Conservation (phyloP, 2,888 invertebrate species). For the Drosophila parthenogenetica region DNA sequence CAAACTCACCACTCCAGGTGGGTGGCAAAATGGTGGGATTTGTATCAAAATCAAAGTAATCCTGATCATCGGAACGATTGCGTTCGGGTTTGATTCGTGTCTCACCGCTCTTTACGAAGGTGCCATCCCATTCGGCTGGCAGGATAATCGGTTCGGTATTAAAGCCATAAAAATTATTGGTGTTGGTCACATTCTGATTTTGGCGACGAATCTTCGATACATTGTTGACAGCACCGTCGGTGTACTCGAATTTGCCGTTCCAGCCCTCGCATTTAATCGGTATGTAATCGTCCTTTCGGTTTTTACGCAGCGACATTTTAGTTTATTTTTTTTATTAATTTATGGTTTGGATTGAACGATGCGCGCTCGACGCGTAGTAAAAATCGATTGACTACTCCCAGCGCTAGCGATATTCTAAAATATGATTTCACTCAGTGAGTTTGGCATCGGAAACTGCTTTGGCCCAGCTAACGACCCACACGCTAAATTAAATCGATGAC, state of each 20-base stretch:
- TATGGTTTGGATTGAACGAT: slow-evolving; percentile 29
- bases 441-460: slow-evolving; percentile 63
- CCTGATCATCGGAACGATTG: slow-evolving; percentile 83
- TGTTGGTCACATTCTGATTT: slow-evolving; percentile 83
- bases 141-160: slow-evolving; percentile 81
- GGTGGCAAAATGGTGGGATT: slow-evolving; percentile 82
- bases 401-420: slow-evolving; percentile 67
- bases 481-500: slow-evolving; percentile 41
- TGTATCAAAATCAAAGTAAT: slow-evolving; percentile 81
- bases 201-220: slow-evolving; percentile 83
- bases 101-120: slow-evolving; percentile 82
- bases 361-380: slow-evolving; percentile 48
- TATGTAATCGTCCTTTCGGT: slow-evolving; percentile 83
- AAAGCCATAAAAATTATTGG: slow-evolving; percentile 83
- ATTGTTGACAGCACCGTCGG: slow-evolving; percentile 79
- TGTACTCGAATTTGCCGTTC: slow-evolving; percentile 84
- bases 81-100: slow-evolving; percentile 78
- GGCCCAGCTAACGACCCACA: slow-evolving; percentile 41
- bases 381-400: slow-evolving; percentile 61
- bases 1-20: slow-evolving; percentile 84
- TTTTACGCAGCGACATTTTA: slow-evolving; percentile 78
- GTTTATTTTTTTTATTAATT: neutral
- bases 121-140: slow-evolving; percentile 84
- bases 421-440: slow-evolving; percentile 68
- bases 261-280: slow-evolving; percentile 85